A percentile compares a stretch with the other conserved stretches of the same genome.
Evolutionary conservation across 2,888 invertebrate genomes (phyloP).

Genomic region (Heliconius aoede): DNA sequence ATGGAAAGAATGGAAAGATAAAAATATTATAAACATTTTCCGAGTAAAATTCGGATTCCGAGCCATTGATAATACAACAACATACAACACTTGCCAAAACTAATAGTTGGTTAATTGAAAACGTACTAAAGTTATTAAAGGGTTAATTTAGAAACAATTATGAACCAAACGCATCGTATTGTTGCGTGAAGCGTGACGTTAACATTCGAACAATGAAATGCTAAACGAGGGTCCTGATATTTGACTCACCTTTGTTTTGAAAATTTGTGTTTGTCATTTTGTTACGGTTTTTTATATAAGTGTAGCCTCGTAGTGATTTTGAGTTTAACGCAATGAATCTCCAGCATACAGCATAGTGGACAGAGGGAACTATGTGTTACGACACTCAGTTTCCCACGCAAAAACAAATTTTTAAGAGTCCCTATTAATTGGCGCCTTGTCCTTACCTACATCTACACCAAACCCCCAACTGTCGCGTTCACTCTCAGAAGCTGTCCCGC

Average conservation of each 20-base stretch:
- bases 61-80: not conserved
- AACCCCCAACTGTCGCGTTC: too few relatives aligned
- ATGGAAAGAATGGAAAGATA: too few relatives aligned
- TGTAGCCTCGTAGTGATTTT: not conserved
- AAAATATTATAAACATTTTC: not conserved
- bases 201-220: conserved; percentile 9
- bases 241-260: conserved; percentile 8
- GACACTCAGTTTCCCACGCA: not conserved
- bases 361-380: not conserved
- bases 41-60: not conserved
- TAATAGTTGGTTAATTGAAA: not conserved
- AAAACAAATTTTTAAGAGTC: too few relatives aligned
- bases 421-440: too few relatives aligned
- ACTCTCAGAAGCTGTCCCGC: too few relatives aligned
- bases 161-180: conserved; percentile 23
- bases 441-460: too few relatives aligned
- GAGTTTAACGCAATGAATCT: not conserved
- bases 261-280: not conserved
- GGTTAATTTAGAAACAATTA: conserved; percentile 39
- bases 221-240: conserved; percentile 19
- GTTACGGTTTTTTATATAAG: not conserved
- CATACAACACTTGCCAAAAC: not conserved
- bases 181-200: conserved; percentile 29
- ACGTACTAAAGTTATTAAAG: conserved; percentile 12
- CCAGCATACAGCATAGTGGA: not conserved